Evolutionary conservation across 92 coral and sea anemone species (phyloP), one percentile per base, ranked within the genome.

Genomic region (Siderastrea siderea): DNA sequence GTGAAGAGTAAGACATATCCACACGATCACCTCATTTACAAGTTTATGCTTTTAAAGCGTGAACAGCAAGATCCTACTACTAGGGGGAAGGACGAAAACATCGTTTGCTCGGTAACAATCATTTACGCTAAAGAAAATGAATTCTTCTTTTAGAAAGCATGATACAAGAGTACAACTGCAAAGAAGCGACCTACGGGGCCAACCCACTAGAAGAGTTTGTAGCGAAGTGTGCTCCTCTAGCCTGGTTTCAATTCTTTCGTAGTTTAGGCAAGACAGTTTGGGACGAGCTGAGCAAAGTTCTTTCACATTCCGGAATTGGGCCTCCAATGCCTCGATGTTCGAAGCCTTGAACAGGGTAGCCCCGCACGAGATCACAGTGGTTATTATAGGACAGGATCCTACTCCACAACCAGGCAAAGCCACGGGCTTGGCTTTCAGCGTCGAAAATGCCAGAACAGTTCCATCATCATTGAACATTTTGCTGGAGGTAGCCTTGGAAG

Each of bases 321-420:
- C 76, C 76, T 14, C 8, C 43, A 48, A 71, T 71, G 76, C 58
- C 76, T 13, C 5, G 55, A 1, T 47, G 57, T 48, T 71, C 9
- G 14, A 17, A 52, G 76, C 76, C 19, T 47, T 71, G 44, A 9
- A 47, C 3, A 5, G 0, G 43, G 57, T 48, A 50, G 43, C 11
- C 7, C 76, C 76, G 15, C 3, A 14, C 11, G 2, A 48, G 9
- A 9, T 71, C 55, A 71, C 6, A 12, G 76, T 48, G 38, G 57
- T 71, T 11, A 68, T 68, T 43, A 7, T 68, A 44, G 74, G 74
- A 49, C 74, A 71, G 58, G 76, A 71, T 48, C 76, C 76, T 16
- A 71, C 76, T 71, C 76, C 76, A 15, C 76, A 47, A 71, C 3
- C 54, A 15, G 76, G 55, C 58, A 3, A 49, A 3, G 76, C 76